Percentiles rank a stretch among this genome's conserved stretches.
These are phyloP conservation scores for Kradibia gibbosae DNA, from an alignment of 1,140 invertebrate species.

Conservation along the genomic window DNA sequence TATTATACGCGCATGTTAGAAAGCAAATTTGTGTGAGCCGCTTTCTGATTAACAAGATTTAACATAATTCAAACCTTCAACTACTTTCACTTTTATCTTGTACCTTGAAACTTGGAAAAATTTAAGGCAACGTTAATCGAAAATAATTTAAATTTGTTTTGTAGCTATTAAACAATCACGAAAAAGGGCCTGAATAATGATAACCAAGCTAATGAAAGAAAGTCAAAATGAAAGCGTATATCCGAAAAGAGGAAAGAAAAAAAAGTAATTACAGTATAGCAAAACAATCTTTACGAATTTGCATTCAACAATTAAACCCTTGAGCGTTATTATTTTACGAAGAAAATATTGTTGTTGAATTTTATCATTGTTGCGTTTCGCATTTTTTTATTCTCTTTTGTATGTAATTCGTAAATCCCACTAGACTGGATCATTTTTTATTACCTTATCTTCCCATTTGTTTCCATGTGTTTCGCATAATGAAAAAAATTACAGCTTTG, in stretches of 20 bases:
- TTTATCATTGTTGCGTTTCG: conserved; percentile 25
- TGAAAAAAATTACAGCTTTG: conserved; percentile 10
- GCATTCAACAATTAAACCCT: conserved; percentile 28
- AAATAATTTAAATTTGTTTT: conserved; percentile 38
- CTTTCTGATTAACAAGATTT: neutral
- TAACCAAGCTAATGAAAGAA: neutral
- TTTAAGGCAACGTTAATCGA: conserved; percentile 26
- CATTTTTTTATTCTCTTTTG: conserved; percentile 12
- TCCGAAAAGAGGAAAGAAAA: neutral
- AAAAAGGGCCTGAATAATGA: neutral
- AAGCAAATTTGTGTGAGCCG: too few species aligned
- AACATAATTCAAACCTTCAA: neutral
- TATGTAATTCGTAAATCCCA: neutral
- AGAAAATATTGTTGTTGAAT: conserved; percentile 15
- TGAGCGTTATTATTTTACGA: neutral
- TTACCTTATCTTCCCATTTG: neutral
- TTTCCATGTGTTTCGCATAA: conserved; percentile 24
- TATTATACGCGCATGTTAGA: too few species aligned
- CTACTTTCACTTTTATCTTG: neutral
- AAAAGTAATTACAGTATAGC: conserved; percentile 15
- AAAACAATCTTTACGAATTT: neutral
- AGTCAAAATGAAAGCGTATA: conserved; percentile 30
- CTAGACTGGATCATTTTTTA: neutral
- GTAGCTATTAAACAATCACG: neutral
- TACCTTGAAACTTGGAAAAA: conserved; percentile 26